These are phyloP conservation scores for Rousettus madagascariensis DNA, from an alignment of 2,797 vertebrate genomes.

Conservation along the genomic window DNA sequence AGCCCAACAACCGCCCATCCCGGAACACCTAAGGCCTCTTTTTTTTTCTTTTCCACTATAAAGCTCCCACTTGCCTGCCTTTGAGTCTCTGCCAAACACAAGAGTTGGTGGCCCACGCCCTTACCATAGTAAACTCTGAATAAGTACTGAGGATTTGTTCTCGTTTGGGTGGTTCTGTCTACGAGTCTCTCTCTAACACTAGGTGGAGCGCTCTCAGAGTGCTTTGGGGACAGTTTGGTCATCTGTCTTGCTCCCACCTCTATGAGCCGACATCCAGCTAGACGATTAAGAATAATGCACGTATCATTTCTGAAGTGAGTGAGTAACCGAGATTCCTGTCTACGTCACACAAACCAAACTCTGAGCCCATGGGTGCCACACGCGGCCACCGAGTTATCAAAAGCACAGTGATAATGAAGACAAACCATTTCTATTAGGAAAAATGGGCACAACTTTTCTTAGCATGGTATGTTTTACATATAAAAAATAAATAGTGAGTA, in stretches of 20 bases:
- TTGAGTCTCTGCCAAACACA: neutral
- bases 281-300: neutral
- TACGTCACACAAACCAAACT: fast-evolving
- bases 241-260: neutral
- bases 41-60: no score
- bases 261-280: neutral
- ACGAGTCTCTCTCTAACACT: neutral
- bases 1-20: fast-evolving
- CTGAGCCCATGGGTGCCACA: fast-evolving
- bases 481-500: neutral
- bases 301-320: neutral
- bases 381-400: neutral
- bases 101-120: neutral
- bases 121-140: neutral
- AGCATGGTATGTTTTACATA: neutral
- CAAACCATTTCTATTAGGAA: neutral
- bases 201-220: neutral
- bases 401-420: neutral
- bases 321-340: neutral
- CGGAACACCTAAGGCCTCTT: neutral
- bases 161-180: neutral
- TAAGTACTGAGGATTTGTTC: neutral
- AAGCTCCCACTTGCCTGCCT: neutral
- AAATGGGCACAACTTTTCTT: neutral
- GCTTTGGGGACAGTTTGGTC: neutral